Conservation (phyloP, 2,113 vertebrate genomes). For the Mustela nigripes region DNA sequence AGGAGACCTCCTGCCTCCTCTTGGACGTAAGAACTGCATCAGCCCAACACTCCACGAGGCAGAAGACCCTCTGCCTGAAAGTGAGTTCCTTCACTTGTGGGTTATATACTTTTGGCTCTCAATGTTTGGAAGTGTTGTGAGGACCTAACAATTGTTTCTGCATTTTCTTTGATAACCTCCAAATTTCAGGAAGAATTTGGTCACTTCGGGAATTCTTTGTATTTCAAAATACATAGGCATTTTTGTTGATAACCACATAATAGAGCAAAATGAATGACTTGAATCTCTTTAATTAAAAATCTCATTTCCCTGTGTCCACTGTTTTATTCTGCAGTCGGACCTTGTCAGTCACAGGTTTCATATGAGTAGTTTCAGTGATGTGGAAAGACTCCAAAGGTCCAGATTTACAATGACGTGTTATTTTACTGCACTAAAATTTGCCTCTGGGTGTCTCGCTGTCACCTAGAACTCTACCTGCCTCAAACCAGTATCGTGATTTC, state of each 20-base stretch:
- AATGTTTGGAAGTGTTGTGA: neutral
- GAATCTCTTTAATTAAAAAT: neutral
- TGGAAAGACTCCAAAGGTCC: neutral
- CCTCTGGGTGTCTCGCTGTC: neutral
- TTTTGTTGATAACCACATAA: neutral
- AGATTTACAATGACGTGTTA: neutral
- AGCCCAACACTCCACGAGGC: neutral
- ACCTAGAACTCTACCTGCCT: neutral
- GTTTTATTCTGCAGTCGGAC: neutral
- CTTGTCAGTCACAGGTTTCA: neutral
- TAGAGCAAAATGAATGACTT: neutral
- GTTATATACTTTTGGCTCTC: neutral
- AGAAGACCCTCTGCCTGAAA: neutral
- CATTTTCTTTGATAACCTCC: neutral
- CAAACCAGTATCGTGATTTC: neutral
- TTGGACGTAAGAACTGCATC: neutral
- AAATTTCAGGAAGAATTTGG: neutral
- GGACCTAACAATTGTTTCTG: neutral
- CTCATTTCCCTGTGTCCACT: neutral
- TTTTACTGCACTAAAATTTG: neutral
- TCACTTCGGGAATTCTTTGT: neutral
- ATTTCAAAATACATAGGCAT: neutral
- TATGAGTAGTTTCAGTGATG: neutral
- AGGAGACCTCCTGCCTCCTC: neutral
- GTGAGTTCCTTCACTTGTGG: neutral